Percentiles rank a stretch among this genome's conserved stretches.
These are phyloP conservation scores for Sterna hirundo DNA, from an alignment of 2,113 vertebrate species.

Conservation along the genomic window DNA sequence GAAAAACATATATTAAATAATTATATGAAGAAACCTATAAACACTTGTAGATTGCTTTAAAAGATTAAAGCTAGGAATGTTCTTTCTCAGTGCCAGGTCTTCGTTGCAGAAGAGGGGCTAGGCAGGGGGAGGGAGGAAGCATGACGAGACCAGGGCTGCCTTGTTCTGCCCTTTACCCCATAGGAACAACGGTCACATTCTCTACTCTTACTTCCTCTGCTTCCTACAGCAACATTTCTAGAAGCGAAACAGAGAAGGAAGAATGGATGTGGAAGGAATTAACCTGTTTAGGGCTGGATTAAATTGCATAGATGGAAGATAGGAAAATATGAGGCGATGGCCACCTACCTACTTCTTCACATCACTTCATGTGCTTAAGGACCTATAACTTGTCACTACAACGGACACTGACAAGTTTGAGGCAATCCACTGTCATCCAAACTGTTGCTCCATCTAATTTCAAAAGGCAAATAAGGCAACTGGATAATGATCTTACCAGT, in stretches of 20 bases:
- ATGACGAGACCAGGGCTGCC: not conserved
- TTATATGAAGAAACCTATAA: not conserved
- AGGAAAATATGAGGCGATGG: not conserved
- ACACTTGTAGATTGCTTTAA: not conserved
- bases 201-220: not conserved
- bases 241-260: not conserved
- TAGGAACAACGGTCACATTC: not conserved
- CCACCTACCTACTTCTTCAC: not conserved
- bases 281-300: not conserved
- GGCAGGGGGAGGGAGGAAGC: not conserved
- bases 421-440: not conserved
- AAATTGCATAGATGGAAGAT: not conserved
- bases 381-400: not conserved
- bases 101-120: not conserved
- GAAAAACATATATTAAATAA: not conserved
- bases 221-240: not conserved
- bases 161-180: not conserved
- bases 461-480: not conserved
- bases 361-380: not conserved
- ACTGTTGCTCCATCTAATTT: not conserved
- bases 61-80: not conserved
- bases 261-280: not conserved
- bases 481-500: not conserved
- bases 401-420: not conserved
- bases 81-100: not conserved